Conservation (phyloP, 2,113 vertebrate genomes). For the Anhinga rufa region DNA sequence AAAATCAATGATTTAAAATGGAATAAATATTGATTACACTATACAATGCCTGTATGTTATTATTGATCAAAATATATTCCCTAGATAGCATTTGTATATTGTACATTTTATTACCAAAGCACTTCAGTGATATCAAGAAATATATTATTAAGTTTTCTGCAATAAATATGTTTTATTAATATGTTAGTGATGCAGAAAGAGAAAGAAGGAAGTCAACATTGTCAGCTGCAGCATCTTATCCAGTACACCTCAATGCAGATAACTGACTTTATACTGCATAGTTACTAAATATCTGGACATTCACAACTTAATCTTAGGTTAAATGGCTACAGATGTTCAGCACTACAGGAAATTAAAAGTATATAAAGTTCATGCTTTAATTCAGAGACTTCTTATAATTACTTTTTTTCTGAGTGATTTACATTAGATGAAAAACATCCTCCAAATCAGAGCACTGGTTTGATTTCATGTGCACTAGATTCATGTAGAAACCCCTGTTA, state of each 20-base stretch:
- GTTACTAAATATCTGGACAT: neutral
- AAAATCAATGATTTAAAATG: neutral
- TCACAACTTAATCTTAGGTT: neutral
- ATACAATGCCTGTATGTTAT: neutral
- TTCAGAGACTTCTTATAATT: neutral
- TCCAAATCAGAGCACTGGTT: neutral
- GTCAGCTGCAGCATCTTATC: neutral
- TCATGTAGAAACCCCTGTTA: neutral
- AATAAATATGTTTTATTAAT: neutral
- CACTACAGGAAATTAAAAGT: neutral
- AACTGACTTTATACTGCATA: neutral
- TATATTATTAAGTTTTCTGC: neutral
- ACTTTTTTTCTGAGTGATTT: neutral
- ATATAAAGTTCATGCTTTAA: neutral
- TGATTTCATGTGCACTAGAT: neutral
- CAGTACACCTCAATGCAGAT: neutral
- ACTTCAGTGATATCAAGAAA: neutral
- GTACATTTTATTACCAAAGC: neutral
- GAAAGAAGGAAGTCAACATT: neutral
- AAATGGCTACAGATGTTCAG: neutral
- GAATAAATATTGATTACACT: neutral
- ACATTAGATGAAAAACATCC: neutral
- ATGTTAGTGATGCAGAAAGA: neutral
- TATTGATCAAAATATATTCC: neutral
- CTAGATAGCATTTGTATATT: neutral